Evolutionary conservation across 1,140 invertebrate genomes (phyloP).

Genomic region (Trichomalopsis sarcophagae): DNA sequence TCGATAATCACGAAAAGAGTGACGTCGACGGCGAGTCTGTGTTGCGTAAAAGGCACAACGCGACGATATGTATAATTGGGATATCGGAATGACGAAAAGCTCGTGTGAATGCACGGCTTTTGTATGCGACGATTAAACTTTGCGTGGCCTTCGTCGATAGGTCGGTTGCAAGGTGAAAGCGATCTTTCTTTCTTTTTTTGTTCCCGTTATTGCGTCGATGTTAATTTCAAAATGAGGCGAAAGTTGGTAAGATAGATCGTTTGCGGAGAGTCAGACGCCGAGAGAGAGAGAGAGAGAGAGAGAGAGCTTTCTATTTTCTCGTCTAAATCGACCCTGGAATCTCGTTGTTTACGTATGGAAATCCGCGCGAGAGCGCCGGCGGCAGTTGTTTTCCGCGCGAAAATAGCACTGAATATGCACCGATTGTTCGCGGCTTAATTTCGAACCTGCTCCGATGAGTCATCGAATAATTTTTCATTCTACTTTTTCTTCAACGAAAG

Average conservation of each 20-base stretch:
- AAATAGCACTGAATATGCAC: not conserved
- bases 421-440: not conserved
- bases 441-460: not conserved
- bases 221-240: too few relatives aligned
- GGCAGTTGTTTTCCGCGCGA: not conserved
- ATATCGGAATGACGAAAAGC: not conserved
- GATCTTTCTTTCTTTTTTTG: too few relatives aligned
- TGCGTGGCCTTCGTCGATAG: too few relatives aligned
- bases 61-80: not conserved
- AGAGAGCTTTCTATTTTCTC: not conserved
- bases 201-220: too few relatives aligned
- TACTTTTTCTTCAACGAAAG: not conserved
- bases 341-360: conserved; percentile 25
- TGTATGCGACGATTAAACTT: too few relatives aligned
- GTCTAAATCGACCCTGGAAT: not conserved
- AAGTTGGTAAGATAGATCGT: too few relatives aligned
- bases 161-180: too few relatives aligned
- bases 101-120: too few relatives aligned
- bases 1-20: not conserved
- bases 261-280: too few relatives aligned
- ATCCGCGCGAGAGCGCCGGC: not conserved
- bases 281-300: too few relatives aligned
- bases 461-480: not conserved
- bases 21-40: not conserved
- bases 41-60: not conserved